Conservation (phyloP, 2,888 invertebrate genomes). For the Sphaerophoria rueppellii region DNA sequence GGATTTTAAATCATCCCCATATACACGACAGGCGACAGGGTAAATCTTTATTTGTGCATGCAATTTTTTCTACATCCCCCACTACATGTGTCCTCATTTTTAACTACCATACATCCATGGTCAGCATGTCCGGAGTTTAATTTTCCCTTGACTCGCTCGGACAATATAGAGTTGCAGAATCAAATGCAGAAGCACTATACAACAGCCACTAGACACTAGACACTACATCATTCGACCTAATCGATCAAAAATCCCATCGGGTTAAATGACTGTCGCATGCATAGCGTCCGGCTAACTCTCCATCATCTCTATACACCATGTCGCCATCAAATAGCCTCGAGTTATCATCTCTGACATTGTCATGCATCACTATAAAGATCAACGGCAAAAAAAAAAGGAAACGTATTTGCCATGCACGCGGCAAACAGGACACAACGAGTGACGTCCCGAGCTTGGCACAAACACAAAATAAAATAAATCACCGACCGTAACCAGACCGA, state of each 20-base stretch:
- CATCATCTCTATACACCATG: constrained; percentile 67
- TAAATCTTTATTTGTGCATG: constrained; percentile 12
- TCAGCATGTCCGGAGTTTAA: constrained; percentile 38
- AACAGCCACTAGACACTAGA: constrained; percentile 29
- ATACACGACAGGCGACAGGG: not conserved
- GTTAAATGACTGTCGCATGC: constrained; percentile 69
- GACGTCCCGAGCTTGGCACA: constrained; percentile 2
- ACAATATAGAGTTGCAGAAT: constrained; percentile 36
- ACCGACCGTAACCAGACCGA: constrained; percentile 60
- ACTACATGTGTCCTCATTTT: constrained; percentile 10
- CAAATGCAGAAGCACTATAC: not conserved
- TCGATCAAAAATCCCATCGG: constrained; percentile 72
- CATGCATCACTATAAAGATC: constrained; percentile 69
- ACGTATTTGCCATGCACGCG: not conserved
- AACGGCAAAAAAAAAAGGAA: constrained; percentile 33
- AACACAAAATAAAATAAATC: constrained; percentile 58
- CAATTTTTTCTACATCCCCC: not conserved
- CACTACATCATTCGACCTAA: constrained; percentile 69
- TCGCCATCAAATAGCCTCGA: constrained; percentile 70
- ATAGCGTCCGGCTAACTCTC: constrained; percentile 48
- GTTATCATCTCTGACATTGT: constrained; percentile 70
- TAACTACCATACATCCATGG: constrained; percentile 27
- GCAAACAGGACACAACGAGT: constrained; percentile 21
- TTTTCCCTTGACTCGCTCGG: constrained; percentile 50
- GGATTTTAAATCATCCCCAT: constrained; percentile 30